A percentile compares a stretch with the other conserved stretches of the same genome.
Conservation (phyloP, 2,797 vertebrate species). For the Notolabrus celidotus region DNA sequence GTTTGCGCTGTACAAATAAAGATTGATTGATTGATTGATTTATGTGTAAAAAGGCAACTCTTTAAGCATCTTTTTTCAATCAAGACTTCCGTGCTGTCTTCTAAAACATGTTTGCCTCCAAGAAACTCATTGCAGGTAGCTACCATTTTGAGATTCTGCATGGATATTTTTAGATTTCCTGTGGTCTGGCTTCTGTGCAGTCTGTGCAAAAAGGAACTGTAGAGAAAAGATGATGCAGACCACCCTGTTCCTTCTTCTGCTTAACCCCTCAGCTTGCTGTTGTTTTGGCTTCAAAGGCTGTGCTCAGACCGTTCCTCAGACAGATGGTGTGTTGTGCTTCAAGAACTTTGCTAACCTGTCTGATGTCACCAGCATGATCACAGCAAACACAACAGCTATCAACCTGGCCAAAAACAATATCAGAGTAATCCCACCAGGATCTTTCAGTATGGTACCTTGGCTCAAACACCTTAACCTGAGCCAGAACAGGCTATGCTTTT, state of each 20-base stretch:
- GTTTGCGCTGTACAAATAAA: too few relatives aligned
- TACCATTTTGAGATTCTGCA: too few relatives aligned
- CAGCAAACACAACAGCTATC: slow-evolving; percentile 24
- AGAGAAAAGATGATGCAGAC: slow-evolving; percentile 21
- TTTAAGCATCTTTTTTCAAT: too few relatives aligned
- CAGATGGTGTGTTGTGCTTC: slow-evolving; percentile 25
- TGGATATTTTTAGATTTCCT: slow-evolving; percentile 23
- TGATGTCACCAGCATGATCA: slow-evolving; percentile 26
- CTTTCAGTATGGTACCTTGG: not conserved
- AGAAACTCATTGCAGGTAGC: too few relatives aligned
- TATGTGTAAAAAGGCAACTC: too few relatives aligned
- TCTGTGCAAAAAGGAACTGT: not conserved
- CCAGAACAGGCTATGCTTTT: slow-evolving; percentile 39
- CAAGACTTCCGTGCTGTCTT: too few relatives aligned
- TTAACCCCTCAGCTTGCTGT: slow-evolving; percentile 25
- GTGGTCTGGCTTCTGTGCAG: not conserved
- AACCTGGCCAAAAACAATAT: slow-evolving; percentile 49
- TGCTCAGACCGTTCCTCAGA: not conserved
- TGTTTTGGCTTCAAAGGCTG: slow-evolving; percentile 47
- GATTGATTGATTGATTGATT: too few relatives aligned
- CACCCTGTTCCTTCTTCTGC: slow-evolving; percentile 32
- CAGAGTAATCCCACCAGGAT: slow-evolving; percentile 25
- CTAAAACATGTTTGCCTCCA: too few relatives aligned
- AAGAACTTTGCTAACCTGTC: slow-evolving; percentile 40
- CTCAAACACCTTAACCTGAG: slow-evolving; percentile 36